These are phyloP conservation scores for Stomorhina lunata DNA, from an alignment of 2,888 invertebrate genomes.

Conservation along the genomic window DNA sequence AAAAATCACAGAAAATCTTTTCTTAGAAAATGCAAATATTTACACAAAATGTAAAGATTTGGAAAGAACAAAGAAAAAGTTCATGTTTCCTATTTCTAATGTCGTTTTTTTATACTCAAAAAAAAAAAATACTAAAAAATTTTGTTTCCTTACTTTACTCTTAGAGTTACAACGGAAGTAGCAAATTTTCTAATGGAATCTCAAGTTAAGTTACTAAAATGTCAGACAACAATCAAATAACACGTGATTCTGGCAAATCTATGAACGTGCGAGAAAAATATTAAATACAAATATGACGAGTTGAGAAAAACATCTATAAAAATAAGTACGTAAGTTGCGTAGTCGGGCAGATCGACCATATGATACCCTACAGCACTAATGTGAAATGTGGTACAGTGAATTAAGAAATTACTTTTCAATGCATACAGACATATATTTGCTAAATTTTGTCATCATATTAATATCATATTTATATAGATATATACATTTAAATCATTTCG, in stretches of 20 bases:
- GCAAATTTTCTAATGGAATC: slow-evolving; percentile 46
- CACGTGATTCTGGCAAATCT: slow-evolving; percentile 62
- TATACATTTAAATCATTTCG: no score
- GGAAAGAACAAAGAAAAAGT: neutral
- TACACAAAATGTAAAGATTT: slow-evolving; percentile 32
- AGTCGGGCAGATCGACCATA: no score
- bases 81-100: neutral
- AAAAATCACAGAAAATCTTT: slow-evolving; percentile 33
- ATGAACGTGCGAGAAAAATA: slow-evolving; percentile 60
- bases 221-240: slow-evolving; percentile 65
- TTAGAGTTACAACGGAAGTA: neutral
- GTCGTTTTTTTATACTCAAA: neutral
- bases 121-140: neutral
- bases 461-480: no score
- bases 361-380: no score
- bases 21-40: slow-evolving; percentile 54
- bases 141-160: neutral
- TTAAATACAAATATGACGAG: neutral
- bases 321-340: no score
- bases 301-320: neutral
- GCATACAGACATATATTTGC: no score
- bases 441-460: no score
- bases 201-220: slow-evolving; percentile 60
- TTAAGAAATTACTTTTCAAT: no score
- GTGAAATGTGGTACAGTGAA: no score